Evolutionary conservation across 2,888 invertebrate genomes (phyloP), one percentile per base, ranked within the genome.

Genomic region (Rhagonycha lutea): DNA sequence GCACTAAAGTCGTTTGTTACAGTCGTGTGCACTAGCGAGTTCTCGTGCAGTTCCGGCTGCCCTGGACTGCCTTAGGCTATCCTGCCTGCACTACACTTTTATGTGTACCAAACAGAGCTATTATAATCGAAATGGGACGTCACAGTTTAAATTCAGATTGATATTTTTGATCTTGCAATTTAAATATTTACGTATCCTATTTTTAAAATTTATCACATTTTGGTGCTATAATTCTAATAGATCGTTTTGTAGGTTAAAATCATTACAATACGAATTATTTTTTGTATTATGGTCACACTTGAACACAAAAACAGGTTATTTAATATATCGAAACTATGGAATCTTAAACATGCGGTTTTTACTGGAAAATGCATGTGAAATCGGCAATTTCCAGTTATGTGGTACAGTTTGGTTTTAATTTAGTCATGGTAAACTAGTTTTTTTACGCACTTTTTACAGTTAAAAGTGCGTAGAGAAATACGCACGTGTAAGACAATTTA

Each of bases 391-490:
- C 23, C 26, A 65, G 23, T 24, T 23, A 61, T 61, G 24, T 47
- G n/a, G 47, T 47, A 47, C 47, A 47, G 47, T 47, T 47, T 7
- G 47, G 4, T n/a, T 47, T 47, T n/a, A 47, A 47, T n/a, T 12
- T 47, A n/a, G 47, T 65, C 24, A 24, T 65, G 63, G 23, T 65
- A 24, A 65, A 65, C 63, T 12, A 65, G 63, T 65, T 65, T 47
- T n/a, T 47, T 65, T 65, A 65, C 63, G 63, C 63, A 65, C 63
- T 65, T 65, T 65, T 65, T 65, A 65, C 63, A 24, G 63, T 65
- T 65, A 65, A 26, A 65, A 65, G 26, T 65, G 63, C 63, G 63
- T 65, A 24, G 24, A 65, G 24, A 23, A 65, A 65, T 24, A 65
- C 23, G 24, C 47, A 47, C 47, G 47, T 47, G 47, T 47, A 47